Percentiles rank a stretch among this genome's conserved stretches.
These are phyloP conservation scores for Thamnophis sirtalis DNA, from an alignment of 2,113 vertebrate species.

Conservation along the genomic window DNA sequence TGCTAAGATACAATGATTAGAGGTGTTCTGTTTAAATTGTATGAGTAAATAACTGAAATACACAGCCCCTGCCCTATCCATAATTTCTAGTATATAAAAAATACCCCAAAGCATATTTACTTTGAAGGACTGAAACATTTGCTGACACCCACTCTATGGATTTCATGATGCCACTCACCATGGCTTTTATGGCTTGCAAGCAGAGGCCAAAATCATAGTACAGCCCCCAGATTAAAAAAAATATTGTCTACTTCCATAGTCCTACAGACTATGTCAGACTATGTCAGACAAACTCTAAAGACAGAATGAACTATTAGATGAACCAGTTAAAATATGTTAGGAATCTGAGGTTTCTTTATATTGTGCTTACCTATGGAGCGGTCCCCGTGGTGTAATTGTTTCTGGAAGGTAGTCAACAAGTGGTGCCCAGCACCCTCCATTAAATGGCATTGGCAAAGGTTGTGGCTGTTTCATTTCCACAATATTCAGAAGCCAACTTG, in stretches of 20 bases:
- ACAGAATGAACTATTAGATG: not conserved
- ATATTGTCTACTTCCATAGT: not conserved
- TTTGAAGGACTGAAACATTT: not conserved
- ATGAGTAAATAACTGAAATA: not conserved
- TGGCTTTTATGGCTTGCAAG: not conserved
- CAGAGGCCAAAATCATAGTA: not conserved
- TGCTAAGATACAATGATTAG: not conserved
- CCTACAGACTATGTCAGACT: not conserved
- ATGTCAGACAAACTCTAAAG: not conserved
- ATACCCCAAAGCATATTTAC: not conserved
- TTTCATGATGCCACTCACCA: not conserved
- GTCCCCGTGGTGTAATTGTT: conserved; percentile 90
- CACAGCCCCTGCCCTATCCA: not conserved
- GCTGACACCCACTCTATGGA: not conserved
- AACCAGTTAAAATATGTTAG: not conserved
- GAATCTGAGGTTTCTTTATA: not conserved
- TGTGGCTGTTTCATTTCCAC: conserved; percentile 90
- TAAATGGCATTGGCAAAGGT: conserved; percentile 93
- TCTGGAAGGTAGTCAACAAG: conserved; percentile 96
- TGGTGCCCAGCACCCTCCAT: conserved; percentile 95
- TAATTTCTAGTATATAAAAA: not conserved
- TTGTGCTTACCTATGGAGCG: conserved; percentile 84
- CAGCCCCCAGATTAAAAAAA: not conserved
- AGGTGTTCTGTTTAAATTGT: not conserved
- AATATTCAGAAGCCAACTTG: conserved; percentile 89